Evolutionary conservation across 2,888 invertebrate species (phyloP), one percentile per base, ranked within the genome.

Genomic region (Macrosiphum euphorbiae): DNA sequence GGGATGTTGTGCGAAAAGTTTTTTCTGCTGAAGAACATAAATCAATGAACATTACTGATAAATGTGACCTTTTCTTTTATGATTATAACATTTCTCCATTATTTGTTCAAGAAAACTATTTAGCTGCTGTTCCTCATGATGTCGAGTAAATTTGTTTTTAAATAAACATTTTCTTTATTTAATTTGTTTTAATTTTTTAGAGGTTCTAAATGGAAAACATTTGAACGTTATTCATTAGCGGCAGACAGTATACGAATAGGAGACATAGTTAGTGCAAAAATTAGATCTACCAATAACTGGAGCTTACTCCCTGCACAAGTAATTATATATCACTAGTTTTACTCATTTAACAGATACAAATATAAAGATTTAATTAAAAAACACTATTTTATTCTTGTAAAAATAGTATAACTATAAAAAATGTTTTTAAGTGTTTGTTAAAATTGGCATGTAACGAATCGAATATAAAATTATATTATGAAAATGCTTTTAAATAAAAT

Each of bases 81-180:
- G 99, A 99, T 96, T 99, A 99, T 96, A 98, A 97, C 95, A 97
- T 99, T 95, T 97, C 98, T n/a, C 98, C 99, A 2, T 96, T 99
- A 28, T 99, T 99, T 96, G 99, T 99, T 0, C 99, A 99, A 95
- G 99, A 99, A 96, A 99, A 99, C 96, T 99, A 99, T 96, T 96
- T 98, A 41, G 97, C 97, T 95, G 98, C 98, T 1, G 96, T 96
- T n/a, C 98, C 99, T 0, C 97, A 97, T 94, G 97, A 97, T 94
- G 97, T 97, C 89, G 94, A 97, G 97, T 98, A 96, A 96, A 96
- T 96, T 94, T 52, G 2, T 78, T 35, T 78, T 35, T 78, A 78
- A 2, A 8, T 35, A 16, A 52, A 88, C 58, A 84, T 67, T n/a
- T 55, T 41, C 47, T 94, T 55, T 8, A 55, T 88, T 89, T 88